phyloP scores from a whole-genome alignment of 1,140 invertebrate species.

The Oryzaephilus surinamensis region DNA sequence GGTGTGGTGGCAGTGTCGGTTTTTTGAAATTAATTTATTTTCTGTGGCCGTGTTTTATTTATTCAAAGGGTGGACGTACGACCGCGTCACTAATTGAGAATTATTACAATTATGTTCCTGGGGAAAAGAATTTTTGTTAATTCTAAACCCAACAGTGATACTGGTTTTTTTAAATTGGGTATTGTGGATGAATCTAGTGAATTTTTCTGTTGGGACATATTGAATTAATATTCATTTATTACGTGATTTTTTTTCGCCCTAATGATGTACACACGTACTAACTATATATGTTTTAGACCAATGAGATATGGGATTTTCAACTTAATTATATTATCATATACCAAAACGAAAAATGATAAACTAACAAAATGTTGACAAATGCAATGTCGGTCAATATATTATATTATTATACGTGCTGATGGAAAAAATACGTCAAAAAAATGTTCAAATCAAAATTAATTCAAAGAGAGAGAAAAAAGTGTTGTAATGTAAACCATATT shows the following conservation, averaged over 20 bases:
- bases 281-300: too few relatives aligned
- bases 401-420: too few relatives aligned
- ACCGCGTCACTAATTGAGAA: constrained; percentile 26
- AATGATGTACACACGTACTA: too few relatives aligned
- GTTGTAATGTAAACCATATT: too few relatives aligned
- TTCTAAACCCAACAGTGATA: constrained; percentile 8
- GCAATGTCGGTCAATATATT: too few relatives aligned
- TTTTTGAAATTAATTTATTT: constrained; percentile 28
- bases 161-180: constrained; percentile 19
- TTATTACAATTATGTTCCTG: constrained; percentile 24
- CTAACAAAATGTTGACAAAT: too few relatives aligned
- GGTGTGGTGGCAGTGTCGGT: constrained; percentile 18
- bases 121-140: constrained; percentile 14
- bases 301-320: too few relatives aligned
- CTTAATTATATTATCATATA: too few relatives aligned
- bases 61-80: constrained; percentile 24
- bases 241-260: constrained; percentile 23
- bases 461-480: too few relatives aligned
- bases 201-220: constrained; percentile 30
- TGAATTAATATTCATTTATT: constrained; percentile 32
- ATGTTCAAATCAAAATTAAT: too few relatives aligned
- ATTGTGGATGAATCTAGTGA: constrained; percentile 17
- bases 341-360: too few relatives aligned
- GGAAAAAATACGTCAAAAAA: too few relatives aligned
- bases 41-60: constrained; percentile 25